Evolutionary conservation across 2,888 invertebrate genomes (phyloP).

Genomic region (Leptopilina drosophilae): DNA sequence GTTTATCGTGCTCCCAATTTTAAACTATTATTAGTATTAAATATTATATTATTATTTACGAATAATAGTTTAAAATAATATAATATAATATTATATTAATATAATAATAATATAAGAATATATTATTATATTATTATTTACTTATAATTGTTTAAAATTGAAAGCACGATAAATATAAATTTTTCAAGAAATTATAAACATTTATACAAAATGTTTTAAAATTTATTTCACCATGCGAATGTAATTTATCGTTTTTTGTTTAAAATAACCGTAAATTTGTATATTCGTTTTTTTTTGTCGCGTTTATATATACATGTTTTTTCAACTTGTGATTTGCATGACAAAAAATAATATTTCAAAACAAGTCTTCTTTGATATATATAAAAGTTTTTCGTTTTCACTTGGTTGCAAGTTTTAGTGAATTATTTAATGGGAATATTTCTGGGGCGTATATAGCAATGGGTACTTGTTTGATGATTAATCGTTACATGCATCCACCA

Average conservation of each 20-base stretch:
- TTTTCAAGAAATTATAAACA: no score
- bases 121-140: no score
- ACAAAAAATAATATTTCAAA: slow-evolving; percentile 13
- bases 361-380: slow-evolving; percentile 48
- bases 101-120: no score
- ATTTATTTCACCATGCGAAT: background rate
- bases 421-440: slow-evolving; percentile 36
- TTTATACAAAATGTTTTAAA: no score
- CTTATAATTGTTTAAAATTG: no score
- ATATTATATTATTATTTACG: no score
- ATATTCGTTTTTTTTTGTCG: background rate
- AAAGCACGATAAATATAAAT: no score
- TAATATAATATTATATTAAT: no score
- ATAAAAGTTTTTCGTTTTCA: slow-evolving; percentile 59
- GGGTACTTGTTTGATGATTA: slow-evolving; percentile 60
- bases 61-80: no score
- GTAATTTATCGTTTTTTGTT: background rate
- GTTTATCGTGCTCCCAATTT: no score
- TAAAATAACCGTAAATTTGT: background rate
- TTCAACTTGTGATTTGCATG: slow-evolving; percentile 18
- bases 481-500: slow-evolving; percentile 63
- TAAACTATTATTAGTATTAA: no score
- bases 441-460: slow-evolving; percentile 42
- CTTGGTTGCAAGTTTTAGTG: slow-evolving; percentile 21
- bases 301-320: background rate